Evolutionary conservation across 2,113 vertebrate genomes (phyloP).

Genomic region (Gallinago paraguaiae): DNA sequence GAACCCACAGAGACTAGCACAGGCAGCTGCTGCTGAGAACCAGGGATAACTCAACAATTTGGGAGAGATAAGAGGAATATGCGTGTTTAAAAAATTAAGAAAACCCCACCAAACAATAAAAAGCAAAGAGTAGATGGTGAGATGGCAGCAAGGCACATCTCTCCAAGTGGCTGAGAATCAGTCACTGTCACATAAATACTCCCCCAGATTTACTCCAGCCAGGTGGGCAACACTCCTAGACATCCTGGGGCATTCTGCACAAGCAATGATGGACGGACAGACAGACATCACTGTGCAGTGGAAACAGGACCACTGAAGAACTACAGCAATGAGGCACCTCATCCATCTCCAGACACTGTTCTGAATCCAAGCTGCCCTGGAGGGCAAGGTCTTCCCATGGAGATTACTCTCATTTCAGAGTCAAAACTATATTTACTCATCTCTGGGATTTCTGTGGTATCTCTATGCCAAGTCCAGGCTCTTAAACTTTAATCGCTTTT

Average conservation of each 20-base stretch:
- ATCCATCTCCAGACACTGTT: not conserved
- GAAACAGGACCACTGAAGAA: not conserved
- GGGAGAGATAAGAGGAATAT: not conserved
- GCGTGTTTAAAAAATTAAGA: not conserved
- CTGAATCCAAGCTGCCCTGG: not conserved
- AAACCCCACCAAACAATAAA: not conserved
- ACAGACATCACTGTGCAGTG: not conserved
- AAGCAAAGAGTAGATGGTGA: not conserved
- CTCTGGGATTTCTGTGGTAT: not conserved
- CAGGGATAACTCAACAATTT: not conserved
- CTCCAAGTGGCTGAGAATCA: not conserved
- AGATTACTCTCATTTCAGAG: not conserved
- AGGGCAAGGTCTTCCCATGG: not conserved
- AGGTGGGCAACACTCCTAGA: not conserved
- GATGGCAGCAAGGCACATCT: not conserved
- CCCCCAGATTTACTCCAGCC: not conserved
- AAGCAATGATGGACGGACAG: not conserved
- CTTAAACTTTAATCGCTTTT: not conserved
- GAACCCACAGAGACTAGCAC: not conserved
- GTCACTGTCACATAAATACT: not conserved
- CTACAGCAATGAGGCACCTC: not conserved
- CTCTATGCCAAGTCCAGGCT: not conserved
- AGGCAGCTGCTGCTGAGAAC: not conserved
- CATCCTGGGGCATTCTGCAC: not conserved
- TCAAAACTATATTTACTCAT: not conserved